These are phyloP conservation scores for Pedionomus torquatus DNA, from an alignment of 2,113 vertebrate species.

Conservation along the genomic window DNA sequence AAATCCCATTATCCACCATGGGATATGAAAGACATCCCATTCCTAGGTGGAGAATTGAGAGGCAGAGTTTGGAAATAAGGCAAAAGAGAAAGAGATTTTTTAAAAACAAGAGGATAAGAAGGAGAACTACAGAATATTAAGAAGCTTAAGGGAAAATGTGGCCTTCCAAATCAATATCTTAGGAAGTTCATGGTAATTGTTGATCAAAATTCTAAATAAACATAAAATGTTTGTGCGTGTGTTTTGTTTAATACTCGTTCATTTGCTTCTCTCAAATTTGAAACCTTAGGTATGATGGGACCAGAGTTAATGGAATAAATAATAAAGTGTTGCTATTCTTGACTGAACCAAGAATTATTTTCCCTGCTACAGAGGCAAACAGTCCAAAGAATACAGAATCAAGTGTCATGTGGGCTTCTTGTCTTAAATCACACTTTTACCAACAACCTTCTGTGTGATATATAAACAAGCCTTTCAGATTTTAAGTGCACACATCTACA, in stretches of 20 bases:
- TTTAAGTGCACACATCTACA: not conserved
- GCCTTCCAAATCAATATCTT: not conserved
- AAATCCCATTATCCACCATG: not conserved
- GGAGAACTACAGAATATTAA: not conserved
- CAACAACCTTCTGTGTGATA: not conserved
- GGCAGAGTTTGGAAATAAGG: not conserved
- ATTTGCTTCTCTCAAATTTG: not conserved
- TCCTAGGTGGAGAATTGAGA: not conserved
- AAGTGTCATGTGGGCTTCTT: not conserved
- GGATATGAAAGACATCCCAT: not conserved
- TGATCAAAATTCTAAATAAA: not conserved
- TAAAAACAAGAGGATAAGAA: not conserved
- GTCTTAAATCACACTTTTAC: not conserved
- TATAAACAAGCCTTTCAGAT: not conserved
- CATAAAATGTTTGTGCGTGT: not conserved
- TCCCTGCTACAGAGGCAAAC: not conserved
- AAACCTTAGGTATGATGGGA: not conserved
- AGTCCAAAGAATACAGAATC: not conserved
- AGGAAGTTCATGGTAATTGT: not conserved
- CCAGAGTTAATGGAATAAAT: not conserved
- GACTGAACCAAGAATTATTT: not conserved
- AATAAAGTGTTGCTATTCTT: not conserved
- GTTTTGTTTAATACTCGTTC: not conserved
- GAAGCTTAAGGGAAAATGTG: not conserved
- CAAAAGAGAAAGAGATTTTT: not conserved